Percentiles rank a stretch among this genome's conserved stretches.
These are phyloP conservation scores for Triplophysa tibetana DNA, from an alignment of 2,113 vertebrate genomes.

Conservation along the genomic window DNA sequence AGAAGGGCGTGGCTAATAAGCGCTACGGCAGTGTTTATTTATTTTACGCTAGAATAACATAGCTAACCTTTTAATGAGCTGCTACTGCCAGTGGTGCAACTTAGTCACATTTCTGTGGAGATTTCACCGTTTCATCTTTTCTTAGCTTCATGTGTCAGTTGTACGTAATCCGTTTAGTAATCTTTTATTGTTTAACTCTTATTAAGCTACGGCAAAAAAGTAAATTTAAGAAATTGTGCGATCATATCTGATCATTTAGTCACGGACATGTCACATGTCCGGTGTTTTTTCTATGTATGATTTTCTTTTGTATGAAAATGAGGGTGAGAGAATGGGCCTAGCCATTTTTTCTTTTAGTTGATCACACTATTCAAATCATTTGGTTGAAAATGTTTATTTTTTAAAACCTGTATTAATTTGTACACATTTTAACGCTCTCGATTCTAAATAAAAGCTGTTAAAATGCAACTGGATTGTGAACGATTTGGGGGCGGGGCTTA, in stretches of 20 bases:
- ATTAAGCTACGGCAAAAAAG: constrained; percentile 45
- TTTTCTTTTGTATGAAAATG: constrained; percentile 52
- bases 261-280: constrained; percentile 54
- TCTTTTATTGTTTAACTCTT: constrained; percentile 65
- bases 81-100: constrained; percentile 59
- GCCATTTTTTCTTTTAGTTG: constrained; percentile 63
- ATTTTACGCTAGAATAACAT: constrained; percentile 79
- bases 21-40: constrained; percentile 88
- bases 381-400: constrained; percentile 54
- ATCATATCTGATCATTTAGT: constrained; percentile 63
- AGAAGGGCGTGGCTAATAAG: constrained; percentile 65
- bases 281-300: constrained; percentile 65
- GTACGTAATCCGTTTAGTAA: constrained; percentile 55
- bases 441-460: constrained; percentile 39
- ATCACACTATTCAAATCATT: constrained; percentile 50
- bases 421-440: constrained; percentile 44
- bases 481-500: constrained; percentile 27
- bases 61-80: constrained; percentile 66
- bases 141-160: constrained; percentile 58
- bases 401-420: neutral
- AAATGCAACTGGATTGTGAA: constrained; percentile 58
- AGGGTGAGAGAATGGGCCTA: constrained; percentile 56
- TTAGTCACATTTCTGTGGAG: constrained; percentile 48
- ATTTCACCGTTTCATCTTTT: constrained; percentile 51
- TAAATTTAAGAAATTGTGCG: constrained; percentile 59